These are phyloP conservation scores for Hyperoodon ampullatus DNA, from an alignment of 2,113 vertebrate genomes.

Conservation along the genomic window DNA sequence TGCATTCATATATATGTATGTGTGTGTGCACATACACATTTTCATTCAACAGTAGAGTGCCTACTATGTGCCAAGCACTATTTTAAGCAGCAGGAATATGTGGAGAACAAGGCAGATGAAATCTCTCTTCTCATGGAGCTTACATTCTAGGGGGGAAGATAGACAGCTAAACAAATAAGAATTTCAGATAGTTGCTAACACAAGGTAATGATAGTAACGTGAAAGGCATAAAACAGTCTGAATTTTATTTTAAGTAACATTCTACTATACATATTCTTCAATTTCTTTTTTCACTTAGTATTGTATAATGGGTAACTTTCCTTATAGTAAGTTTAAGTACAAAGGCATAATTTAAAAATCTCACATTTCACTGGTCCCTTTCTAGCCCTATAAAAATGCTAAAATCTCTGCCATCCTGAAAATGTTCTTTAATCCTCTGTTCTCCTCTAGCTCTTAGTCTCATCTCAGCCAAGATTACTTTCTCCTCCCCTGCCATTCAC, in stretches of 20 bases:
- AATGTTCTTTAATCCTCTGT: not conserved
- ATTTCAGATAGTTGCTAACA: not conserved
- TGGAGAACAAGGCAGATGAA: not conserved
- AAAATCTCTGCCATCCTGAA: not conserved
- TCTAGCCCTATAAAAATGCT: not conserved
- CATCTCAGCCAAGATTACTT: not conserved
- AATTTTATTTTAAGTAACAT: conserved; percentile 53
- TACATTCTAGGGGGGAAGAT: not conserved
- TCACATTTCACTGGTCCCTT: not conserved
- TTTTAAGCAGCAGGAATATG: not conserved
- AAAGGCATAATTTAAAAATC: conserved; percentile 12
- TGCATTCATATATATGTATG: not conserved
- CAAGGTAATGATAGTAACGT: not conserved
- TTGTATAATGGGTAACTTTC: not conserved
- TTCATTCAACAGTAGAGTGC: not conserved
- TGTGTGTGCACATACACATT: not conserved
- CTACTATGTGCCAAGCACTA: not conserved
- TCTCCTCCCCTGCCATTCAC: not conserved
- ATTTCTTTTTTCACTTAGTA: conserved; percentile 5
- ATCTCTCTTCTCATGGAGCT: not conserved
- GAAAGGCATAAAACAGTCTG: not conserved
- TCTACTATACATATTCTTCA: not conserved
- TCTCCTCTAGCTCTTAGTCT: not conserved
- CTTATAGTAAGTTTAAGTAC: not conserved
- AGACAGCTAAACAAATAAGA: not conserved